These are phyloP conservation scores for Mesorhabditis spiculigera DNA, from an alignment of 2,888 invertebrate genomes.

Conservation along the genomic window DNA sequence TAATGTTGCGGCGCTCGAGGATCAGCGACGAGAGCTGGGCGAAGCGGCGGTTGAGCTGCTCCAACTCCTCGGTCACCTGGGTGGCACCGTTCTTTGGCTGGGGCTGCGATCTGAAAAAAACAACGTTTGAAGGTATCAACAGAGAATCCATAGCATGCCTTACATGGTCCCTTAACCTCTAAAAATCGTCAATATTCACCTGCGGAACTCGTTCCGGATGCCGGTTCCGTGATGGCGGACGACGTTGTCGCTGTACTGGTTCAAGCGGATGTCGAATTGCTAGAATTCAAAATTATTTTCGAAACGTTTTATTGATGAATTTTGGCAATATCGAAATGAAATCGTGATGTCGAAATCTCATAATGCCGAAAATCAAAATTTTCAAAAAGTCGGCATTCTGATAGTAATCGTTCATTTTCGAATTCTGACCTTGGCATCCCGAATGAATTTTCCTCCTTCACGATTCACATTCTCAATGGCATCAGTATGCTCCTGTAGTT, in stretches of 20 bases:
- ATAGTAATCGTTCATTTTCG: too few species aligned
- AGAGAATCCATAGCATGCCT: too few species aligned
- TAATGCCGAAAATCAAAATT: neutral
- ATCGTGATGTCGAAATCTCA: too few species aligned
- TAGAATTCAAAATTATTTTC: constrained; percentile 61
- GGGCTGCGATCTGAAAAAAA: constrained; percentile 31
- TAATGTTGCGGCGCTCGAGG: constrained; percentile 56
- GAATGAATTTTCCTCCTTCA: constrained; percentile 88
- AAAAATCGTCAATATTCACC: constrained; percentile 12
- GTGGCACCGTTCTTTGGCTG: constrained; percentile 57
- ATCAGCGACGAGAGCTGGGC: constrained; percentile 57
- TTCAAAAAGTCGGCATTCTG: neutral
- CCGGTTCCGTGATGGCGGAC: constrained; percentile 57
- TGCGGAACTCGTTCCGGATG: constrained; percentile 42
- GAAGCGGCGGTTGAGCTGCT: constrained; percentile 57
- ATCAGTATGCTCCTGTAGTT: constrained; percentile 85
- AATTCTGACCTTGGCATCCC: too few species aligned
- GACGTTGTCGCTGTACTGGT: constrained; percentile 78
- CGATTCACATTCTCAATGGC: constrained; percentile 91
- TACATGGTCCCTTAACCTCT: too few species aligned
- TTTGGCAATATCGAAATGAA: neutral
- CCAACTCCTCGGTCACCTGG: constrained; percentile 55
- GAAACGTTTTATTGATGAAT: constrained; percentile 6
- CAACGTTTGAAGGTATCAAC: too few species aligned
- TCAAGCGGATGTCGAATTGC: constrained; percentile 81